These are phyloP conservation scores for Sussaba pulchella DNA, from an alignment of 2,888 invertebrate genomes.

Conservation along the genomic window DNA sequence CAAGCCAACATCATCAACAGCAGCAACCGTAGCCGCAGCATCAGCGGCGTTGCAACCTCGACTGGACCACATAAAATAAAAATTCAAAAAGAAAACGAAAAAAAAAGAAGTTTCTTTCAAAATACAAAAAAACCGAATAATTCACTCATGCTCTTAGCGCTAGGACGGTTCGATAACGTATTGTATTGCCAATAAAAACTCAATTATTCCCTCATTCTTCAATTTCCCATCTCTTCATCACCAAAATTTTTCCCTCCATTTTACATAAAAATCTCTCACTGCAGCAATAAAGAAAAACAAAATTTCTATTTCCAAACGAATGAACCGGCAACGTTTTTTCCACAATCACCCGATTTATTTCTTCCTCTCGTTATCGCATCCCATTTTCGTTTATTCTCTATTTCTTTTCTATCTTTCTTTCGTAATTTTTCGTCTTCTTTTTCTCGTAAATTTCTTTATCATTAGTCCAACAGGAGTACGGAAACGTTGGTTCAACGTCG, in stretches of 20 bases:
- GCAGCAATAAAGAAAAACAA: too few relatives aligned
- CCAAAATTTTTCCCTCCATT: too few relatives aligned
- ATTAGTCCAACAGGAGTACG: not conserved
- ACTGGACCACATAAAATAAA: conserved; percentile 43
- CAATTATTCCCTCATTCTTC: too few relatives aligned
- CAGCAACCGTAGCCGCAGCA: not conserved
- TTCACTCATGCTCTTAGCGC: conserved; percentile 31
- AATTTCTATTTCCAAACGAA: too few relatives aligned
- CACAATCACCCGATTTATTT: not conserved
- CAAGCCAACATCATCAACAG: not conserved
- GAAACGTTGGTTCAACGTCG: not conserved
- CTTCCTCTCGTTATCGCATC: too few relatives aligned
- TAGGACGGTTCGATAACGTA: not conserved
- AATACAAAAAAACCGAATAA: too few relatives aligned
- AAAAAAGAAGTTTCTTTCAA: too few relatives aligned
- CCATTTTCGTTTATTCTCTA: not conserved
- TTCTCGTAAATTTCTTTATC: conserved; percentile 3
- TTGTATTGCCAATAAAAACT: not conserved
- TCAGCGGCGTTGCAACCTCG: conserved; percentile 25
- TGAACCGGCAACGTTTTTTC: not conserved
- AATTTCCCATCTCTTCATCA: too few relatives aligned
- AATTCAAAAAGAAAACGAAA: conserved; percentile 2
- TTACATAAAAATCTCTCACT: too few relatives aligned
- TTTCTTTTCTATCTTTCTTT: not conserved
- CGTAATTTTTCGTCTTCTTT: not conserved